Evolutionary conservation across 2,888 invertebrate species (phyloP).

Genomic region (Pheosia tremula): DNA sequence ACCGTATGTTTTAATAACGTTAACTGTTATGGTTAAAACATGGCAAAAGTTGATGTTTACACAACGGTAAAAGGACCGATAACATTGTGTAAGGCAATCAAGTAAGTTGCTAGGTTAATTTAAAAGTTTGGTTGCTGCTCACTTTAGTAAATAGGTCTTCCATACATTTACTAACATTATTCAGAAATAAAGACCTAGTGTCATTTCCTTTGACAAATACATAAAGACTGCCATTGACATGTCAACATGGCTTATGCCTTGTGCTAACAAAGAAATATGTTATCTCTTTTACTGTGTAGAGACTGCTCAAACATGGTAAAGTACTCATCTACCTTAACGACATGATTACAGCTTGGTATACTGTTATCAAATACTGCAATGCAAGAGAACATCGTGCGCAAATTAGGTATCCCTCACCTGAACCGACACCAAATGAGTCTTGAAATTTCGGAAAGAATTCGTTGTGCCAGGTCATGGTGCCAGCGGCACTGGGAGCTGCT

Average conservation of each 20-base stretch:
- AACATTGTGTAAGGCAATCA: slow-evolving; percentile 24
- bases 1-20: slow-evolving; percentile 6
- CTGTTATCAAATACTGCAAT: slow-evolving; percentile 19
- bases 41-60: slow-evolving; percentile 7
- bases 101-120: too few species aligned
- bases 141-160: neutral
- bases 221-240: too few species aligned
- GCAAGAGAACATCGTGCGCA: slow-evolving; percentile 19
- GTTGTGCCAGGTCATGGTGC: slow-evolving; percentile 59
- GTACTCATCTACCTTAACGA: neutral
- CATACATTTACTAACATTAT: too few species aligned
- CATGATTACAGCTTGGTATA: neutral
- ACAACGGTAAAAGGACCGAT: slow-evolving; percentile 29
- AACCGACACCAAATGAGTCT: slow-evolving; percentile 32
- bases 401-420: slow-evolving; percentile 45
- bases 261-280: too few species aligned
- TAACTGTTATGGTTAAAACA: slow-evolving; percentile 15
- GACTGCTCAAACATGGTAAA: neutral
- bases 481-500: slow-evolving; percentile 46
- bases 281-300: too few species aligned
- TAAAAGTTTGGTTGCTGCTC: neutral
- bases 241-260: too few species aligned
- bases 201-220: too few species aligned
- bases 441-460: slow-evolving; percentile 54
- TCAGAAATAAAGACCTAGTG: too few species aligned